A percentile compares a stretch with the other conserved stretches of the same genome.
Conservation (phyloP, 2,113 vertebrate genomes). For the Rostratula benghalensis region DNA sequence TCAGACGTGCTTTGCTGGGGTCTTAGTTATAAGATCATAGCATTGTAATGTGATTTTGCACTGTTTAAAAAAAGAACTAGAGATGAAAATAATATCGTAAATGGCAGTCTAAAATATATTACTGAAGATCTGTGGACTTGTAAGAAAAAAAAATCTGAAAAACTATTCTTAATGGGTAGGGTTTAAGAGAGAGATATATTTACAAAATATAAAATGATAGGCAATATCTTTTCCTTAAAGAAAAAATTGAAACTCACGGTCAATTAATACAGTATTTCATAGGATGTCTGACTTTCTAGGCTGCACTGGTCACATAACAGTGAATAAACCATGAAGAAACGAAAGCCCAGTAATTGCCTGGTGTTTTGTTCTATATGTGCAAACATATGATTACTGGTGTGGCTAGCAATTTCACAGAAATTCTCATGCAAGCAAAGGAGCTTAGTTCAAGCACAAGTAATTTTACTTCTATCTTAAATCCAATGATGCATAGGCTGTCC, state of each 20-base stretch:
- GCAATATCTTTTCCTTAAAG: constrained; percentile 5
- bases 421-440: background rate
- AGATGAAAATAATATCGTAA: constrained; percentile 51
- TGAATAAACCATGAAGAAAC: background rate
- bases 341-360: background rate
- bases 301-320: background rate
- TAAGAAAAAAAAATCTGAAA: background rate
- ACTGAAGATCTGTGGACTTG: constrained; percentile 6
- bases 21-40: constrained; percentile 57
- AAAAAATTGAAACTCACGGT: background rate
- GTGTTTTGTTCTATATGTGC: background rate
- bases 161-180: background rate
- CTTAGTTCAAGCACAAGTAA: background rate
- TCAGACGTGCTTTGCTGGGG: constrained; percentile 37
- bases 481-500: background rate
- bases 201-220: background rate
- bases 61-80: constrained; percentile 47
- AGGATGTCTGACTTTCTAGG: background rate
- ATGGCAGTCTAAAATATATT: constrained; percentile 51
- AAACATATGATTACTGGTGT: background rate
- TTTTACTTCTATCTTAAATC: background rate
- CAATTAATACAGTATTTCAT: background rate
- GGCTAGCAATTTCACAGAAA: background rate
- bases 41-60: constrained; percentile 50
- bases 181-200: background rate